Evolutionary conservation across 35 echinoderm and acorn worm genomes (phyloP), one percentile per base, ranked within the genome.

Genomic region (Eucidaris tribuloides): DNA sequence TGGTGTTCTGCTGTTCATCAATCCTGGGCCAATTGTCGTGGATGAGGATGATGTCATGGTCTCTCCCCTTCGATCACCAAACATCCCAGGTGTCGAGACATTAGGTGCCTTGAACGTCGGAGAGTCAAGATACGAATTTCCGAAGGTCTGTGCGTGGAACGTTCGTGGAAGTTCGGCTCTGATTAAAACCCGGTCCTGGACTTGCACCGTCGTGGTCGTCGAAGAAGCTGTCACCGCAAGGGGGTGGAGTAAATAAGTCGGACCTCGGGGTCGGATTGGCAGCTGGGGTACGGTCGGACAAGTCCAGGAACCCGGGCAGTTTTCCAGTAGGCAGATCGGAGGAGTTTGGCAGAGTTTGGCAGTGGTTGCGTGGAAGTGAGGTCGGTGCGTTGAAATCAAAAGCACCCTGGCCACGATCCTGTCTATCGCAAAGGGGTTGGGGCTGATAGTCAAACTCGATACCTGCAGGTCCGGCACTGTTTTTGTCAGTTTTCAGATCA

Each of bases 211-310:
- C 80, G 2, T 83, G 58, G 45, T 63, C 58, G 11, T 79, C 76
- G 68, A 65, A 80, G 77, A 88, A 88, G 78, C 85, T 79, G 23
- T 88, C 85, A 23, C 85, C 85, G 45, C 36, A 74, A 65, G 46
- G 49, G 38, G 41, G 44, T 42, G 28, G 29, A 55, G 45, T 41
- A 14, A 58, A 59, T 9, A 28, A 25, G 36, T 62, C 62, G 29
- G 33, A 56, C 37, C 62, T 88, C 30, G 76, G 80, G 54, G 18
- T 49, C 29, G n/a, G n/a, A 18, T 55, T 23, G 4, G 19, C 22
- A 13, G 42, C 35, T n/a, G 31, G 5, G 36, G 68, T 3, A 80
- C 48, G 4, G 25, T 80, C 24, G 24, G 20, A 28, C 45, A 54
- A 3, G 29, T 57, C 22, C 45, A 46, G 28, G 34, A 28, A 30